phyloP scores from a whole-genome alignment of 1,140 invertebrate species.

The Lepidurus packardi region DNA sequence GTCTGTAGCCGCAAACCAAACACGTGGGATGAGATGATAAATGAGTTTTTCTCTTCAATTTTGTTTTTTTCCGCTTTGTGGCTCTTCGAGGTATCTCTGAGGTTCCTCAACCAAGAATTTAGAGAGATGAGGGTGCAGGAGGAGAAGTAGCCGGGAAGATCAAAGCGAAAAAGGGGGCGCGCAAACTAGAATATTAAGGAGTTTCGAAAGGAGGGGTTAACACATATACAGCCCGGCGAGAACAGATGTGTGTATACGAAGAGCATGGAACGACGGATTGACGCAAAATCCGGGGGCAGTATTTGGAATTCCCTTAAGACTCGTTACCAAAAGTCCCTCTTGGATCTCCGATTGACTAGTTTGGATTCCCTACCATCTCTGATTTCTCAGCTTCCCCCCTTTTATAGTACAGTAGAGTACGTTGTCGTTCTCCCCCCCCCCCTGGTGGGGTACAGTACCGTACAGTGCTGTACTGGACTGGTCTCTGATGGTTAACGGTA shows the following conservation, averaged over 20 bases:
- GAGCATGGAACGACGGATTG: background rate
- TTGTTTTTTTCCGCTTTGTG: background rate
- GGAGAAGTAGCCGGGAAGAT: background rate
- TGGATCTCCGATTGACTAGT: conserved; percentile 1
- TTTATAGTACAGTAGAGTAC: background rate
- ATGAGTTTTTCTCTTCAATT: background rate
- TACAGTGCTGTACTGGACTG: background rate
- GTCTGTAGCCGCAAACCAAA: background rate
- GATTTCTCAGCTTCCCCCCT: background rate
- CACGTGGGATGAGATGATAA: background rate
- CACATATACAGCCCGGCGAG: background rate
- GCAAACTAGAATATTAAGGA: background rate
- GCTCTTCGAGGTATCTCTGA: background rate
- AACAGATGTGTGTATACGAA: background rate
- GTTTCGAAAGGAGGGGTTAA: background rate
- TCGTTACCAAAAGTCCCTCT: background rate
- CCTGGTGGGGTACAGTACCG: background rate
- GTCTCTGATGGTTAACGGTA: background rate
- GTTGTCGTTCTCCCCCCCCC: background rate
- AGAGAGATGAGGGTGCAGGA: background rate
- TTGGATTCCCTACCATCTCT: background rate
- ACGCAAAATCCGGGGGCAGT: background rate
- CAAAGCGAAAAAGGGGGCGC: background rate
- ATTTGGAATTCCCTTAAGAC: conserved; percentile 16
- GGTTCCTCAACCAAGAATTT: background rate